Evolutionary conservation across 2,888 invertebrate genomes (phyloP), one percentile per base, ranked within the genome.

Genomic region (Chelonus formosanus): DNA sequence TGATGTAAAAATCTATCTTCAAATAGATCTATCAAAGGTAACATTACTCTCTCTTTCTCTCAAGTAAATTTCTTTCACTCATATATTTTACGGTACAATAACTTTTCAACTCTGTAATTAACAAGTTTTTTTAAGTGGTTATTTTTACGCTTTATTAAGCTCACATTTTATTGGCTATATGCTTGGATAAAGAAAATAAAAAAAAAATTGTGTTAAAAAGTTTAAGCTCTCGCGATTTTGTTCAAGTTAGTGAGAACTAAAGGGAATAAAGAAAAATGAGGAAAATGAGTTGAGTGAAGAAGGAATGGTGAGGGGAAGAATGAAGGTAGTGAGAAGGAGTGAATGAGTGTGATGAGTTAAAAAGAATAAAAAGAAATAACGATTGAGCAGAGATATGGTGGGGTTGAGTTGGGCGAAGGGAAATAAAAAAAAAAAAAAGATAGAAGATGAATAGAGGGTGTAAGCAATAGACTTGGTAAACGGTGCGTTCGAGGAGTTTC

Each of bases 381-480:
- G 66, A 66, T 58, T 62, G 60, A 53, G 64, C 63, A 52, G 56
- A 45, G 44, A 53, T 55, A 48, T 59, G 56, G 48, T 34, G 63
- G 57, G 47, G 62, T 45, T 48, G 55, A 20, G 40, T 31, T 32
- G n/a, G n/a, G 61, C 34, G 55, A 52, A 55, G 32, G 36, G 44
- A 45, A 57, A 20, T 53, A 40, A 52, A 58, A 40, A 50, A 45
- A 57, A 20, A 62, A 40, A 52, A 58, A 40, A 48, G 35, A 60
- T 36, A 31, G 34, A 35, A 4, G 35, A 47, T 32, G 32, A 35
- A 35, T 32, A 34, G n/a, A 47, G 47, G 47, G 6, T 35, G 58
- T 58, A 44, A 58, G 35, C 47, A 47, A 58, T 58, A 44, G 47
- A 58, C 48, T 58, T 34, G 47, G 45, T 58, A 36, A 58, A 48